Evolutionary conservation across 2,797 vertebrate species (phyloP).

Genomic region (Bufotes viridis): DNA sequence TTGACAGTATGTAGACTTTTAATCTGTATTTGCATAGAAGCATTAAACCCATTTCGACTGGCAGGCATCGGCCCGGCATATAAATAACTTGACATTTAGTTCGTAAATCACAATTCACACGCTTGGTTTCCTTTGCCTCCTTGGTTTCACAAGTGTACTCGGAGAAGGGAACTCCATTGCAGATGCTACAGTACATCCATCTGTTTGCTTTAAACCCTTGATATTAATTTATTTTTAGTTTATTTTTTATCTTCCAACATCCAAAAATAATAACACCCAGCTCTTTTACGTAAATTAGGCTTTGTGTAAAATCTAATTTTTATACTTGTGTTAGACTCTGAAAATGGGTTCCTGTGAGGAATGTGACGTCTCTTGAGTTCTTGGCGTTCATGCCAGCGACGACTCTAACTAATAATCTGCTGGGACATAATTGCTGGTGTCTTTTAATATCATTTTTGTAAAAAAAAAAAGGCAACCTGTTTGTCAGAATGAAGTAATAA

Average conservation of each 20-base stretch:
- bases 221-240: neutral
- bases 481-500: constrained; percentile 73
- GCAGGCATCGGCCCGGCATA: too few relatives aligned
- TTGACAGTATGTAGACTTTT: too few relatives aligned
- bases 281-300: constrained; percentile 16
- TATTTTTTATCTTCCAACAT: neutral
- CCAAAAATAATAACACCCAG: neutral
- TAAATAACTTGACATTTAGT: neutral
- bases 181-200: too few relatives aligned
- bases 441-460: constrained; percentile 75
- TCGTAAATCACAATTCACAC: neutral
- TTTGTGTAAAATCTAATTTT: constrained; percentile 5
- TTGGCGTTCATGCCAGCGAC: constrained; percentile 66
- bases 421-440: constrained; percentile 78
- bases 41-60: too few relatives aligned
- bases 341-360: constrained; percentile 59
- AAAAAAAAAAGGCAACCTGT: constrained; percentile 72
- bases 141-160: neutral
- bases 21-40: too few relatives aligned
- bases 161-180: neutral
- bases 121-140: neutral
- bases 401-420: constrained; percentile 71
- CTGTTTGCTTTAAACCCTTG: neutral
- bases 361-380: constrained; percentile 59
- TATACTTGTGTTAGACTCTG: neutral